These are phyloP conservation scores for Atethmia centrago DNA, from an alignment of 2,888 invertebrate genomes.

Conservation along the genomic window DNA sequence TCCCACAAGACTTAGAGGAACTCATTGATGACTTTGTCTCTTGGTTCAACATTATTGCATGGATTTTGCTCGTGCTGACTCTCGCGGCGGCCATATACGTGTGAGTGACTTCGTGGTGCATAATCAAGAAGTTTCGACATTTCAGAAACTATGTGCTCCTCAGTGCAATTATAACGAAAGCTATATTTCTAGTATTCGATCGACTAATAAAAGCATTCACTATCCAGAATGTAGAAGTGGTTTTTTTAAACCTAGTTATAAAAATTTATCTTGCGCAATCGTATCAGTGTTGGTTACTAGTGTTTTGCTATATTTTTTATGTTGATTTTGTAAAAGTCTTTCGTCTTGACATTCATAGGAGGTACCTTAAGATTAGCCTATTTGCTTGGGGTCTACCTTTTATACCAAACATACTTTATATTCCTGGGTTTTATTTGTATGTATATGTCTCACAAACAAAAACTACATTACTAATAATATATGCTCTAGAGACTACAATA, in stretches of 20 bases:
- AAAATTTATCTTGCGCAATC: neutral
- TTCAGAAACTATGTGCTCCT: neutral
- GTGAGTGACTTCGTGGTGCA: neutral
- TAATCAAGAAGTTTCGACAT: neutral
- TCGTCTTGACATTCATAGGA: slow-evolving; percentile 10
- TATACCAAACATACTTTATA: neutral
- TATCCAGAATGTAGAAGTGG: neutral
- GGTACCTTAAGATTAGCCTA: slow-evolving; percentile 17
- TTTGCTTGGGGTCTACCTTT: slow-evolving; percentile 35
- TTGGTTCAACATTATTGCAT: neutral
- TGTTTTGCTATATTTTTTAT: slow-evolving; percentile 27
- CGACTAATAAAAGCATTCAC: neutral
- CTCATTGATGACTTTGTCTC: neutral
- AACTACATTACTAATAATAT: neutral
- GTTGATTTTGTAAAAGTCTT: slow-evolving; percentile 35
- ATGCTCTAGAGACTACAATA: neutral
- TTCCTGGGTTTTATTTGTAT: neutral
- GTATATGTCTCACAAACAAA: neutral
- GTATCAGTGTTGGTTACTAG: slow-evolving; percentile 23
- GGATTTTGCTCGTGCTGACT: neutral
- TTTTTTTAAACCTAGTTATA: neutral
- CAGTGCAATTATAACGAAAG: neutral
- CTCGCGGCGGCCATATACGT: neutral
- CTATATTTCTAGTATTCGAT: neutral
- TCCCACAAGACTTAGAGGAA: neutral